phyloP scores from a whole-genome alignment of 37 sponge, comb jelly and placozoan species.

The Tethya wilhelma region DNA sequence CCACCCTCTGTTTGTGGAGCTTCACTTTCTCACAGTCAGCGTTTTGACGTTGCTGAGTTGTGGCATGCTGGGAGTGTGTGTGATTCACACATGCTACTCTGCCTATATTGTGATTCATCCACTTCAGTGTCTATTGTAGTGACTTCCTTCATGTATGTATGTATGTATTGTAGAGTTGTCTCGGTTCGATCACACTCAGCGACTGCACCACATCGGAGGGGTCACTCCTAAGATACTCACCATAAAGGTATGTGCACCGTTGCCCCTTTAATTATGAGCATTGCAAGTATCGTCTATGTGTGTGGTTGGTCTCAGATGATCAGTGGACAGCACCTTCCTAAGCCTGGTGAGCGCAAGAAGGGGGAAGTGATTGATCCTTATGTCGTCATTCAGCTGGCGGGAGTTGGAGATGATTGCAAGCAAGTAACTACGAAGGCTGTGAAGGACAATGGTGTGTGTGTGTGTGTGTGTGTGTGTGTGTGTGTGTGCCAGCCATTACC shows the following conservation, averaged over 20 bases:
- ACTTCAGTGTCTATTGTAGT: no score
- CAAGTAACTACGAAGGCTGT: slow-evolving; percentile 40
- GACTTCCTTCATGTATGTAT: background rate
- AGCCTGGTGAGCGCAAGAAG: slow-evolving; percentile 32
- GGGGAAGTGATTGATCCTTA: slow-evolving; percentile 81
- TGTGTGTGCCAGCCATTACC: no score
- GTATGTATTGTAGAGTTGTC: background rate
- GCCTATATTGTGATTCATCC: no score
- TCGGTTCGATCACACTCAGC: slow-evolving; percentile 16
- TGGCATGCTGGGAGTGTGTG: no score
- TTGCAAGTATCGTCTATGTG: no score
- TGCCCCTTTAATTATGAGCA: no score
- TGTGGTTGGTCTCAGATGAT: no score
- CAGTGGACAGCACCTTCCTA: slow-evolving; percentile 50
- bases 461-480: no score
- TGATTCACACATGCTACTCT: no score
- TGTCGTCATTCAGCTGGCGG: slow-evolving; percentile 46
- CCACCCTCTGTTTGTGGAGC: background rate
- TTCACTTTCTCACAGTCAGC: background rate
- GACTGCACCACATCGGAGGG: background rate
- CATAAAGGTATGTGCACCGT: slow-evolving; percentile 16
- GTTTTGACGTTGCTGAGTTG: background rate
- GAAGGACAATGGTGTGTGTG: slow-evolving; percentile 54
- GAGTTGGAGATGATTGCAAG: slow-evolving; percentile 34
- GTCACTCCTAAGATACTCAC: slow-evolving; percentile 9